These are phyloP conservation scores for Spicauda simplicius DNA, from an alignment of 2,888 invertebrate genomes.

Conservation along the genomic window DNA sequence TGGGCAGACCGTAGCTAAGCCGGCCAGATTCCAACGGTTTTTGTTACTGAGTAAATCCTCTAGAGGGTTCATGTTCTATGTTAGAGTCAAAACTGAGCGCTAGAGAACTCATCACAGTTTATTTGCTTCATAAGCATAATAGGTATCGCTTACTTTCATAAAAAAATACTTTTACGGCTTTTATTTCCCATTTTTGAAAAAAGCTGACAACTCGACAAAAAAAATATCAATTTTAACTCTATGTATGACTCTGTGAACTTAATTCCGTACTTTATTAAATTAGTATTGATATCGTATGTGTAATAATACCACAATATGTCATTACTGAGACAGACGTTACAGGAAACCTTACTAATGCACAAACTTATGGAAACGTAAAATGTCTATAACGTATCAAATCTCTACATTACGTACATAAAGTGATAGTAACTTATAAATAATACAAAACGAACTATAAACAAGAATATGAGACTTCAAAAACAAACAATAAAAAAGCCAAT, in stretches of 20 bases:
- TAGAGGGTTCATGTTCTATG: too few relatives aligned
- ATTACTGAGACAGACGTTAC: neutral
- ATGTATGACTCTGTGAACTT: too few relatives aligned
- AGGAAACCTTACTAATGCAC: constrained; percentile 20
- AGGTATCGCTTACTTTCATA: too few relatives aligned
- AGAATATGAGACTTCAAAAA: neutral
- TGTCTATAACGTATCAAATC: neutral
- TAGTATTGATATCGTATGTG: neutral
- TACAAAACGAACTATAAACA: neutral
- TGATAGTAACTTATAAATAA: neutral
- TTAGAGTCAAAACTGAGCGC: too few relatives aligned
- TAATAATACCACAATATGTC: neutral
- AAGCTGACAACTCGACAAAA: too few relatives aligned
- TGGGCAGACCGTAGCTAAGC: constrained; percentile 18
- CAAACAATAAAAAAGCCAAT: neutral
- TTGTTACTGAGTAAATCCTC: neutral
- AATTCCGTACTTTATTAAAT: neutral
- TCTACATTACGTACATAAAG: neutral
- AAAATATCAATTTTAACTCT: too few relatives aligned
- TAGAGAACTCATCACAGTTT: too few relatives aligned
- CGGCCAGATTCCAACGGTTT: constrained; percentile 11
- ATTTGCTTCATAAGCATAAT: too few relatives aligned
- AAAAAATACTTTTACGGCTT: too few relatives aligned
- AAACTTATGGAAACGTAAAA: neutral
- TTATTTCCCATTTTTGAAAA: too few relatives aligned